phyloP scores from a whole-genome alignment of 2,888 invertebrate genomes.

The Crossocerus cetratus region DNA sequence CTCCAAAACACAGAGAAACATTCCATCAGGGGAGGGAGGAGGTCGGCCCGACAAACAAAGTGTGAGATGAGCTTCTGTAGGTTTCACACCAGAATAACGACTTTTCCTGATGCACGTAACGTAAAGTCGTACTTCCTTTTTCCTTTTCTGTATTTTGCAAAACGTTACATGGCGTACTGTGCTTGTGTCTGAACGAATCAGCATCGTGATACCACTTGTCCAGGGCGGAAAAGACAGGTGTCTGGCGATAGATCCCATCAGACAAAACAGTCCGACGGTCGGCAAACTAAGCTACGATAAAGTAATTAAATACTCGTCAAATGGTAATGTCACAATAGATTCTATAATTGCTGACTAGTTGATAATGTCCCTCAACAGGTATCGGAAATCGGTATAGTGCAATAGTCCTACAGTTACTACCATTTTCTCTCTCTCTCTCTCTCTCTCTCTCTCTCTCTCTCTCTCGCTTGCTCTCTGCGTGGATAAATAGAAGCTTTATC shows the following conservation, averaged over 20 bases:
- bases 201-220: neutral
- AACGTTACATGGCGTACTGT: conserved; percentile 13
- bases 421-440: conserved; percentile 15
- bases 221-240: neutral
- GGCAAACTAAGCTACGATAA: conserved; percentile 10
- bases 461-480: conserved; percentile 9
- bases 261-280: conserved; percentile 1
- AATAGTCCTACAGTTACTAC: conserved; percentile 45
- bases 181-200: conserved; percentile 11
- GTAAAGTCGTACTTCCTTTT: conserved; percentile 44
- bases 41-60: conserved; percentile 10
- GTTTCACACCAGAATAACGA: conserved; percentile 26
- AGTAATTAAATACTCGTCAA: conserved; percentile 13
- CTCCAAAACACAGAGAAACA: conserved; percentile 57
- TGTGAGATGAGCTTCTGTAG: conserved; percentile 20
- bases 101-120: conserved; percentile 9
- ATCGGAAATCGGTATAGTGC: conserved; percentile 51
- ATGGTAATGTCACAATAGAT: conserved; percentile 9
- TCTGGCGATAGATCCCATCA: neutral
- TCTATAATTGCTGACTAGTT: conserved; percentile 23
- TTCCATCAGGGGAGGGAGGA: conserved; percentile 49
- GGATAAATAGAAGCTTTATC: conserved; percentile 17
- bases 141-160: conserved; percentile 39
- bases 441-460: conserved; percentile 4
- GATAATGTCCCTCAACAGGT: conserved; percentile 17